These are phyloP conservation scores for Myotis daubentonii DNA, from an alignment of 2,797 vertebrate genomes.

Conservation along the genomic window DNA sequence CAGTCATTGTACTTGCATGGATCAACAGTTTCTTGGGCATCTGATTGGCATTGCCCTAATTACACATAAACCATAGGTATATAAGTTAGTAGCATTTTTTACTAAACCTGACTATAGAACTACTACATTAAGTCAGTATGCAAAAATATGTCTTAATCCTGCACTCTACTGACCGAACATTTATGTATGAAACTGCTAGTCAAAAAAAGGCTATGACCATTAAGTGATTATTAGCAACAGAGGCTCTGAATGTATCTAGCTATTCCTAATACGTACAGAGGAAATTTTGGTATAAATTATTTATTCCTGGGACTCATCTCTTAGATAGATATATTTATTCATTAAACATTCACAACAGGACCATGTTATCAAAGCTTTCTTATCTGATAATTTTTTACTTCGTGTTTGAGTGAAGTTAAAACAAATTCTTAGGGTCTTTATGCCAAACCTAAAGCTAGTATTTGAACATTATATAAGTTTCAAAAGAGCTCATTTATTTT, in stretches of 20 bases:
- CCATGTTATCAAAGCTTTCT: not conserved
- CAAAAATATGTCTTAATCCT: not conserved
- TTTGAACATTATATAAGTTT: not conserved
- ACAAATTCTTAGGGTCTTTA: not conserved
- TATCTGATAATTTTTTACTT: not conserved
- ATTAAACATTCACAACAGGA: not conserved
- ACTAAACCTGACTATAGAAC: not conserved
- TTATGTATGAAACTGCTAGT: not conserved
- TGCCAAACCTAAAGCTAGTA: not conserved
- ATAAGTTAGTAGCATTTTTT: not conserved
- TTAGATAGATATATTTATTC: not conserved
- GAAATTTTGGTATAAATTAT: not conserved
- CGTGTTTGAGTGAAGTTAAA: not conserved
- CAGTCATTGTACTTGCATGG: slow-evolving; percentile 17
- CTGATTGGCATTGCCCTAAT: slow-evolving; percentile 38
- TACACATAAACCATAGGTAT: not conserved
- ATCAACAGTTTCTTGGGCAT: not conserved
- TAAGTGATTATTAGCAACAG: not conserved
- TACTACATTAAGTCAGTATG: not conserved
- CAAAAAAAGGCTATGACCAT: not conserved
- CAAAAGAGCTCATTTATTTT: not conserved
- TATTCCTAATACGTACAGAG: not conserved
- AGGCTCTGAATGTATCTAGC: not conserved
- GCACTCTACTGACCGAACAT: not conserved
- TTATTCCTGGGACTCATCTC: not conserved